These are phyloP conservation scores for Columba livia DNA, from an alignment of 2,113 vertebrate genomes.

Conservation along the genomic window DNA sequence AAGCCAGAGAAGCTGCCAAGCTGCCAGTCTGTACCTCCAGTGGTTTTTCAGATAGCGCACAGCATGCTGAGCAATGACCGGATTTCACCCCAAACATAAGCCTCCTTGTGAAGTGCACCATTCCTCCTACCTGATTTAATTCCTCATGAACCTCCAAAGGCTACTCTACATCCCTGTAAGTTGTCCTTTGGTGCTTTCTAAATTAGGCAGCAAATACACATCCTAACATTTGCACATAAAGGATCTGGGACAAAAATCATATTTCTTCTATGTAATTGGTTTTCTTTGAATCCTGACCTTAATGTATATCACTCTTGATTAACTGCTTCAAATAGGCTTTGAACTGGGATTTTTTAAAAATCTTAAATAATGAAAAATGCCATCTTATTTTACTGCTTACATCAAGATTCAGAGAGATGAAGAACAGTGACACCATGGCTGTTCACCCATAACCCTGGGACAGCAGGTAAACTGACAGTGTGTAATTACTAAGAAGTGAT, in stretches of 20 bases:
- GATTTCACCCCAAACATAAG: background rate
- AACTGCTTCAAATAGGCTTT: constrained; percentile 67
- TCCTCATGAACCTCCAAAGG: constrained; percentile 19
- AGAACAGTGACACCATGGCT: constrained; percentile 59
- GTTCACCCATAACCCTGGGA: constrained; percentile 75
- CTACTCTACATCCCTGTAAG: constrained; percentile 19
- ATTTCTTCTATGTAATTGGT: constrained; percentile 73
- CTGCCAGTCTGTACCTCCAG: background rate
- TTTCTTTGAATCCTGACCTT: constrained; percentile 71
- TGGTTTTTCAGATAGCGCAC: background rate
- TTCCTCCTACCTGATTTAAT: background rate
- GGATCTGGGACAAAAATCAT: constrained; percentile 67
- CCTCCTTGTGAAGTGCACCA: background rate
- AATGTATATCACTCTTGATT: constrained; percentile 69
- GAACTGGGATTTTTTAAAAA: constrained; percentile 56
- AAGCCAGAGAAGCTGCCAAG: background rate
- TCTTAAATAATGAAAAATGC: constrained; percentile 70
- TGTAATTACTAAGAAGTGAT: constrained; percentile 71
- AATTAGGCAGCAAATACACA: constrained; percentile 64
- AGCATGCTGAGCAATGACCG: background rate
- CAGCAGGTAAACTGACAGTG: constrained; percentile 71
- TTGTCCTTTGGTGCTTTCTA: constrained; percentile 64
- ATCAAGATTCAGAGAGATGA: constrained; percentile 62
- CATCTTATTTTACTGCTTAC: constrained; percentile 72
- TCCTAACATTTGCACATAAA: constrained; percentile 64